Base-by-base conservation (phyloP, 2,797 vertebrate species). In the Lepilemur septentrionalis region DNA sequence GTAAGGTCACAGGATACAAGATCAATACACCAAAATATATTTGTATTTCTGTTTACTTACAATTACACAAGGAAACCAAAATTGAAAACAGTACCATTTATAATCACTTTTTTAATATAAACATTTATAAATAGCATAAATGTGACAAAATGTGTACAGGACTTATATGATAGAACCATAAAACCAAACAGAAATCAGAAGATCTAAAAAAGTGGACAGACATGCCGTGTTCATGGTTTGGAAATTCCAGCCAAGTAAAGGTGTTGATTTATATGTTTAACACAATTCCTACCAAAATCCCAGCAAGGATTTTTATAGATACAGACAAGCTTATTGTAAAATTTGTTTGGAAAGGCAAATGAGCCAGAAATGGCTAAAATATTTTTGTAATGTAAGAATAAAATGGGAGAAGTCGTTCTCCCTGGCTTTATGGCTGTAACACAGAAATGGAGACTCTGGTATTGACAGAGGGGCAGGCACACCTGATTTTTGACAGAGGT, bases 171-270 rank as follows among this genome's bases (percentile, higher is more conserved):
- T 50, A 7, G 43, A 78, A 61, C 41, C n/a, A 22, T 8, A 59
- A 1, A 41, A 35, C 30, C 35, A 46, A 35, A n/a, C 6, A 17
- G 4, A 23, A 3, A 12, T 5, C 25, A 30, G 61, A 23, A 30
- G 61, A 23, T 32, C 63, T 9, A 4, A 28, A 10, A 28, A 6
- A 43, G 43, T 18, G 23, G 52, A 61, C n/a, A 9, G 69, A 25
- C 20, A 0, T 4, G 10, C 35, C 4, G 0, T 8, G 12, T 1
- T 30, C 15, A 0, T 1, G 0, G 18, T 8, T 3, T 0, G 35
- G 15, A 22, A 22, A 41, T 30, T 72, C 57, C 14, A 6, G 2
- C 20, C 0, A 1, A 13, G 32, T 14, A 8, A 38, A 22, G 46
- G 5, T 43, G 18, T 8, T 25, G 70, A 41, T 23, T n/a, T 23